Evolutionary conservation across 2,888 invertebrate species (phyloP).

Genomic region (Teleiodes luculella): DNA sequence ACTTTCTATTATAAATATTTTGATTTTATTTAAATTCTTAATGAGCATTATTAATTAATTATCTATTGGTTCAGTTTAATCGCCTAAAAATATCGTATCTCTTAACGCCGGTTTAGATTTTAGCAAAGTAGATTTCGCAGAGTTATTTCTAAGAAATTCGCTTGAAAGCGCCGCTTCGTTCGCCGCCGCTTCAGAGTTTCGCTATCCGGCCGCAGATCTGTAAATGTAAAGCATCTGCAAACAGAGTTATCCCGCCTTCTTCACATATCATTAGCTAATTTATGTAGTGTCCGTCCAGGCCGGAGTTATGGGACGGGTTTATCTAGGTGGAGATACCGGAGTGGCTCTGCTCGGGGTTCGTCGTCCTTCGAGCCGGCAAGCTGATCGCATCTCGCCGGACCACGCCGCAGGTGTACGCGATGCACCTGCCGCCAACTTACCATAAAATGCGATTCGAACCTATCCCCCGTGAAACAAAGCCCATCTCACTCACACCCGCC

Average conservation of each 20-base stretch:
- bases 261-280: constrained; percentile 67
- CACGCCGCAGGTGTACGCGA: constrained; percentile 71
- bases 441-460: constrained; percentile 75
- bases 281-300: constrained; percentile 59
- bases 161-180: constrained; percentile 10
- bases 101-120: constrained; percentile 1
- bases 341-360: constrained; percentile 50
- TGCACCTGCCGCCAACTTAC: constrained; percentile 75
- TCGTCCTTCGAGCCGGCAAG: constrained; percentile 46
- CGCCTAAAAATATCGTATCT: too few relatives aligned
- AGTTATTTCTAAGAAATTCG: constrained; percentile 4
- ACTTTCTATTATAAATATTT: too few relatives aligned
- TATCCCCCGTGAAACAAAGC: constrained; percentile 63
- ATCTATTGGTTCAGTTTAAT: too few relatives aligned
- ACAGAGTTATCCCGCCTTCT: constrained; percentile 42
- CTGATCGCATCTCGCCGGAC: constrained; percentile 66
- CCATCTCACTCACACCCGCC: constrained; percentile 53
- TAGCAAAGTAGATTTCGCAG: not conserved
- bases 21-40: too few relatives aligned
- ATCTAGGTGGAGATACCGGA: constrained; percentile 57
- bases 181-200: constrained; percentile 32
- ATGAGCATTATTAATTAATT: too few relatives aligned
- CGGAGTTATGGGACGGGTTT: constrained; percentile 60
- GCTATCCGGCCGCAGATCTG: constrained; percentile 49
- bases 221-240: constrained; percentile 37